Evolutionary conservation across 2,797 vertebrate species (phyloP).

Genomic region (Octomys mimax): DNA sequence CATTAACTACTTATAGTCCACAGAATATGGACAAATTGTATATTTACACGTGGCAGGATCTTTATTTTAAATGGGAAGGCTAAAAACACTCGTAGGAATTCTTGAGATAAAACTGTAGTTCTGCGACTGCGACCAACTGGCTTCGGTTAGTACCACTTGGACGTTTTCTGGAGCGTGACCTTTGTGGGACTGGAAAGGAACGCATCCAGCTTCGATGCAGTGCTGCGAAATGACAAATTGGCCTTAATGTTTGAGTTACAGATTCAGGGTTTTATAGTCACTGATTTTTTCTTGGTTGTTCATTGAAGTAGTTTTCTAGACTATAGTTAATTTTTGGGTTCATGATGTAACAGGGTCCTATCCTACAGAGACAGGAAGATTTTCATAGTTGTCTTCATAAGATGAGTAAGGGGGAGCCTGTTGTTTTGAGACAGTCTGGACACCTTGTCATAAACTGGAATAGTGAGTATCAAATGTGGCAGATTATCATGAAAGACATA

Average conservation of each 20-base stretch:
- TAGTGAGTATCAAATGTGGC: slow-evolving; percentile 2
- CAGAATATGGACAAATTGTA: slow-evolving; percentile 41
- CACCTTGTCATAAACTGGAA: slow-evolving; percentile 59
- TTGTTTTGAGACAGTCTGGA: slow-evolving; percentile 46
- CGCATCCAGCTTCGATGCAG: not conserved
- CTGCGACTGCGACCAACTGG: slow-evolving; percentile 43
- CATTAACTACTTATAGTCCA: slow-evolving; percentile 77
- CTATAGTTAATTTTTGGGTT: slow-evolving; percentile 30
- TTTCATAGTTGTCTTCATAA: slow-evolving; percentile 45
- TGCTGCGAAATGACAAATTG: slow-evolving; percentile 55
- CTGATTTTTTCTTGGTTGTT: slow-evolving; percentile 1
- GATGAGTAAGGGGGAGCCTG: slow-evolving; percentile 12
- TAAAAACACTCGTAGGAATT: slow-evolving; percentile 57
- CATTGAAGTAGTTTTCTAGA: slow-evolving; percentile 46
- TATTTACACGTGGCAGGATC: slow-evolving; percentile 46
- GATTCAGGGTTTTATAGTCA: slow-evolving; percentile 44
- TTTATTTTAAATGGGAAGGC: slow-evolving; percentile 63
- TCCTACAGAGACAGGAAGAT: slow-evolving; percentile 30
- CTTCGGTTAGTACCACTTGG: slow-evolving; percentile 58
- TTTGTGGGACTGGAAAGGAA: slow-evolving; percentile 45
- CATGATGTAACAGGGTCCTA: not conserved
- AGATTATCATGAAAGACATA: slow-evolving; percentile 41
- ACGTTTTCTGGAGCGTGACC: slow-evolving; percentile 32
- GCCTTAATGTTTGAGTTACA: slow-evolving; percentile 32
- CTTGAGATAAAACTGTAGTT: slow-evolving; percentile 63